These are phyloP conservation scores for Malacoctenus gilli DNA, from an alignment of 2,797 vertebrate species.

Conservation along the genomic window DNA sequence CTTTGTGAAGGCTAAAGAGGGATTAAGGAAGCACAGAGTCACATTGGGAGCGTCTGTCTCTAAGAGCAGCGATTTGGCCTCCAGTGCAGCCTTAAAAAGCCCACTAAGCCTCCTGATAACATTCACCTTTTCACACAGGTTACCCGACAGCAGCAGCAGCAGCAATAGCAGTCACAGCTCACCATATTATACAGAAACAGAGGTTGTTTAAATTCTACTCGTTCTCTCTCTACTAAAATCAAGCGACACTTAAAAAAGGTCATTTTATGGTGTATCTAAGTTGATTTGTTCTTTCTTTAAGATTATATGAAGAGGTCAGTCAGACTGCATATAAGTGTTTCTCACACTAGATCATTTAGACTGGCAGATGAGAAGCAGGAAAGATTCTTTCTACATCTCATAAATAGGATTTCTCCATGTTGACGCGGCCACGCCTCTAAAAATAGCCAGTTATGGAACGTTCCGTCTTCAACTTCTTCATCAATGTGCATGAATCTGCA, in stretches of 20 bases:
- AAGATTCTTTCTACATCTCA: constrained; percentile 6
- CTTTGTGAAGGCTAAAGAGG: constrained; percentile 32
- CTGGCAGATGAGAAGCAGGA: constrained; percentile 5
- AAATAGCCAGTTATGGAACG: constrained; percentile 38
- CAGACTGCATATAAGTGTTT: not conserved
- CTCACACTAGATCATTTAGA: constrained; percentile 44
- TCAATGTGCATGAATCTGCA: not conserved
- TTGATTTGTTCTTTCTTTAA: too few relatives aligned
- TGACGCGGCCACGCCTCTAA: constrained; percentile 28
- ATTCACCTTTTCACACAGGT: constrained; percentile 35
- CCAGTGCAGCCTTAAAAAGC: constrained; percentile 32
- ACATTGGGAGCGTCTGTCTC: constrained; percentile 36
- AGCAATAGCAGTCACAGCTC: too few relatives aligned
- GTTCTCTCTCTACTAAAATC: too few relatives aligned
- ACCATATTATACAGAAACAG: too few relatives aligned
- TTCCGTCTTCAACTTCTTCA: constrained; percentile 1
- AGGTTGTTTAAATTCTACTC: too few relatives aligned
- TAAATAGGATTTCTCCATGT: constrained; percentile 56
- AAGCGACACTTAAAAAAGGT: too few relatives aligned
- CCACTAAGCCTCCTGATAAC: constrained; percentile 45
- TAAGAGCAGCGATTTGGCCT: constrained; percentile 45
- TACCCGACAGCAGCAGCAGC: too few relatives aligned
- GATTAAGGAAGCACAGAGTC: constrained; percentile 56
- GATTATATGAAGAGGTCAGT: not conserved
- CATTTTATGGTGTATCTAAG: too few relatives aligned